A percentile compares a stretch with the other conserved stretches of the same genome.
Evolutionary conservation across 2,113 vertebrate genomes (phyloP).

Genomic region (Puffinus mauretanicus): DNA sequence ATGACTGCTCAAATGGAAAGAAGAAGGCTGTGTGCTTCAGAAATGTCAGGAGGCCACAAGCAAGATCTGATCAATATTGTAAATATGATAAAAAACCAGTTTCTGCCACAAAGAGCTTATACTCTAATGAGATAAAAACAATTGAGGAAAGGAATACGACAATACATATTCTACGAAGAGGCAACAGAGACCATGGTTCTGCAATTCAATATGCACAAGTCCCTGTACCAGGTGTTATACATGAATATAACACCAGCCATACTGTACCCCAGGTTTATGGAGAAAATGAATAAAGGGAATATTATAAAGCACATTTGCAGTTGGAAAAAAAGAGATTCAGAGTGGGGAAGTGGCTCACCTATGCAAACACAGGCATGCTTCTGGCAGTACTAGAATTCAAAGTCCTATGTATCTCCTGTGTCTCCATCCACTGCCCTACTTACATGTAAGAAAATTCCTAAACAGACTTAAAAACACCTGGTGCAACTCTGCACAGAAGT

Average conservation of each 20-base stretch:
- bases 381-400: constrained; percentile 6
- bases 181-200: neutral
- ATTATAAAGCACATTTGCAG: neutral
- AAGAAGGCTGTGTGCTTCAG: neutral
- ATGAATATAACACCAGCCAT: neutral
- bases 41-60: neutral
- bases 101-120: neutral
- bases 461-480: neutral
- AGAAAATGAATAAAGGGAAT: neutral
- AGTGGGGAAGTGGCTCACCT: neutral
- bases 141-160: neutral
- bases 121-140: neutral
- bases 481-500: neutral
- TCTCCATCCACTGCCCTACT: neutral
- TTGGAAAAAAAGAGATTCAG: neutral
- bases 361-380: neutral
- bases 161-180: neutral
- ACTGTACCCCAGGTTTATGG: neutral
- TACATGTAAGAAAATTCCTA: neutral
- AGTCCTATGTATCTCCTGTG: neutral
- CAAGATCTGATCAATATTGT: neutral
- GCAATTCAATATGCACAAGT: neutral
- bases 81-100: neutral
- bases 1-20: neutral
- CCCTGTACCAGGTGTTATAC: fast-evolving